Conservation (phyloP, 2,888 invertebrate species). For the Stenodema calcarata region DNA sequence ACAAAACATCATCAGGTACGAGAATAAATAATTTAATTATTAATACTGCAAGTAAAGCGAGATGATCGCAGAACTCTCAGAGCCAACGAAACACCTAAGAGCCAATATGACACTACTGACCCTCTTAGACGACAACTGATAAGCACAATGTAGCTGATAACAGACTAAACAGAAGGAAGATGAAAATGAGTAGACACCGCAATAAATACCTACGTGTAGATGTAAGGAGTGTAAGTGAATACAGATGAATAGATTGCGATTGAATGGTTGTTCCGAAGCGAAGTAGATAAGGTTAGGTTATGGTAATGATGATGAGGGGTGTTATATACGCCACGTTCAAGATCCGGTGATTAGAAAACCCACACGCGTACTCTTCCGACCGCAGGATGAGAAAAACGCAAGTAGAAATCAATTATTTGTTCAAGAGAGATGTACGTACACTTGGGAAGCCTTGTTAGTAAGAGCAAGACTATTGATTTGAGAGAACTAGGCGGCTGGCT, state of each 20-base stretch:
- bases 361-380: too few species aligned
- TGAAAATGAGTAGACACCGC: too few species aligned
- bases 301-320: not conserved
- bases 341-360: too few species aligned
- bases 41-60: too few species aligned
- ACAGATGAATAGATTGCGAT: not conserved
- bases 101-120: too few species aligned
- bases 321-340: not conserved
- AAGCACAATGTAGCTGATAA: not conserved
- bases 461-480: constrained; percentile 36
- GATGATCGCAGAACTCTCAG: too few species aligned
- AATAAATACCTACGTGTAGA: too few species aligned
- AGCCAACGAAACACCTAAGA: too few species aligned
- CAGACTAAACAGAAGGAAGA: too few species aligned
- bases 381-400: not conserved
- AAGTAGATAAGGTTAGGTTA: not conserved
- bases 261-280: not conserved
- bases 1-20: too few species aligned
- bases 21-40: too few species aligned
- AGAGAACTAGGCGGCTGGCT: constrained; percentile 1
- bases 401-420: not conserved
- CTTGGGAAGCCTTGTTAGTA: constrained; percentile 41
- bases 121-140: not conserved
- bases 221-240: too few species aligned
- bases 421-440: not conserved